Evolutionary conservation across 2,113 vertebrate genomes (phyloP).

Genomic region (Acrocephalus kingi): DNA sequence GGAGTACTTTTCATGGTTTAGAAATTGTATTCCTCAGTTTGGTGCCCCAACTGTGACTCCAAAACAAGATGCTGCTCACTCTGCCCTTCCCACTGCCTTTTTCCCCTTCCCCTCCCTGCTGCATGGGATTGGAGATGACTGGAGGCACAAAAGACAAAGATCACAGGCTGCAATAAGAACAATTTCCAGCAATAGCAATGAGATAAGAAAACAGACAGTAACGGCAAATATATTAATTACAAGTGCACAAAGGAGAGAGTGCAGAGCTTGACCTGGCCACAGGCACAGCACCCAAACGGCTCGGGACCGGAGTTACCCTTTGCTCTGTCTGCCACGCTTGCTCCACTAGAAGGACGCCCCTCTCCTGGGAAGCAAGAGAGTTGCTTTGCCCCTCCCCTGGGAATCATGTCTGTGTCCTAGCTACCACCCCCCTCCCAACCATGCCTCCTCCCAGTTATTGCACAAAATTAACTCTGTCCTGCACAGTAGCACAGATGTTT

Average conservation of each 20-base stretch:
- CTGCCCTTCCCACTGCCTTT: fast-evolving
- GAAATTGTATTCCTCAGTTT: neutral
- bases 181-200: neutral
- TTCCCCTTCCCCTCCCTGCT: neutral
- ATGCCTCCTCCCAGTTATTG: neutral
- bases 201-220: neutral
- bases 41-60: neutral
- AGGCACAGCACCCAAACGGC: neutral
- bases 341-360: too few species aligned
- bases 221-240: neutral
- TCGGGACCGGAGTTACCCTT: fast-evolving
- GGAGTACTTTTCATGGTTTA: neutral
- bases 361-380: neutral
- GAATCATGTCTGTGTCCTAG: neutral
- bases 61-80: neutral
- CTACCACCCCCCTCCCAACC: neutral
- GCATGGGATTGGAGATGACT: fast-evolving
- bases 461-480: neutral
- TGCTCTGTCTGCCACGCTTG: fast-evolving
- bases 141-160: neutral
- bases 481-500: neutral
- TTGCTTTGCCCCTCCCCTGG: neutral
- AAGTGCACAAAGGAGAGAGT: neutral
- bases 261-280: neutral
- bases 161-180: neutral